Conservation (phyloP, 2,888 invertebrate species). For the Phalera bucephala region DNA sequence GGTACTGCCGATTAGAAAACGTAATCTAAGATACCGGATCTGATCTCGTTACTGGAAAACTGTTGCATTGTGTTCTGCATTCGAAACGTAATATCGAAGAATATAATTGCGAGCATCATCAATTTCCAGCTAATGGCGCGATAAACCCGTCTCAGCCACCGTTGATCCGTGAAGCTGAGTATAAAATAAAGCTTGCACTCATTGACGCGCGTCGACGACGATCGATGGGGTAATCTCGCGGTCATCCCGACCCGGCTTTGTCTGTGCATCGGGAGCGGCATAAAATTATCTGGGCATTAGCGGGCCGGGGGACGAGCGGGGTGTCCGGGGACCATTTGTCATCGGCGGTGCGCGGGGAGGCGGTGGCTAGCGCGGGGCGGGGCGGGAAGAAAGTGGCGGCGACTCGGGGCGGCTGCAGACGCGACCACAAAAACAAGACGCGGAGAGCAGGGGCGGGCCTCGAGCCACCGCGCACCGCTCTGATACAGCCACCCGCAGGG, state of each 20-base stretch:
- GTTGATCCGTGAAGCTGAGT: slow-evolving; percentile 64
- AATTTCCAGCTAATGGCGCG: slow-evolving; percentile 58
- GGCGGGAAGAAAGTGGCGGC: slow-evolving; percentile 66
- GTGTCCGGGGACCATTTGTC: slow-evolving; percentile 80
- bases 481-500: slow-evolving; percentile 52
- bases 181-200: slow-evolving; percentile 69
- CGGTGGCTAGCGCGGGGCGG: slow-evolving; percentile 36
- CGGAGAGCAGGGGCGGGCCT: slow-evolving; percentile 68
- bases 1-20: slow-evolving; percentile 30
- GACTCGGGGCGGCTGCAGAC: slow-evolving; percentile 77
- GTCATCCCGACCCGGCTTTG: slow-evolving; percentile 65
- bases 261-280: slow-evolving; percentile 70
- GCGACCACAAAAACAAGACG: slow-evolving; percentile 80
- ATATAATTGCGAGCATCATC: slow-evolving; percentile 43
- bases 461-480: slow-evolving; percentile 53
- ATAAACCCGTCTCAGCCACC: slow-evolving; percentile 59
- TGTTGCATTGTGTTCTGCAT: slow-evolving; percentile 23
- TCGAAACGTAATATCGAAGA: slow-evolving; percentile 21
- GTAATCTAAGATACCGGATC: slow-evolving; percentile 18
- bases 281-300: slow-evolving; percentile 81
- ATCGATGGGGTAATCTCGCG: slow-evolving; percentile 74
- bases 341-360: slow-evolving; percentile 57
- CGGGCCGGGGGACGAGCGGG: slow-evolving; percentile 57
- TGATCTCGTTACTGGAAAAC: slow-evolving; percentile 20
- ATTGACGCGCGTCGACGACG: slow-evolving; percentile 66